Conservation (phyloP, 2,113 vertebrate genomes). For the Micronycteris hirsuta region DNA sequence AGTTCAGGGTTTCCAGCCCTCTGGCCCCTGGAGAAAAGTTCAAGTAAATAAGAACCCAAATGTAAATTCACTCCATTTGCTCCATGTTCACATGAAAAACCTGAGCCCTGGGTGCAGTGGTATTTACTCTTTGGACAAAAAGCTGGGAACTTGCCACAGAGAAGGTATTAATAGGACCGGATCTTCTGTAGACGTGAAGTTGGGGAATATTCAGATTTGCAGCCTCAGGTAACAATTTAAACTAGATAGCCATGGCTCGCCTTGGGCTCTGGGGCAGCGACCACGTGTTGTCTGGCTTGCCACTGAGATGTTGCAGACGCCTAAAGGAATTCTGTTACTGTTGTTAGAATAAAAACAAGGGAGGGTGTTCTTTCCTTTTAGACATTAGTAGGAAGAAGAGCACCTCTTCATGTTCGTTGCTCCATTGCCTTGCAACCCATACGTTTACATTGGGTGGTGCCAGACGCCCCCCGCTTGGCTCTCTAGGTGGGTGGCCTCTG, state of each 20-base stretch:
- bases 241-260: not conserved
- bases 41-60: too few relatives aligned
- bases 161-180: not conserved
- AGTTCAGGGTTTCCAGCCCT: not conserved
- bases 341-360: not conserved
- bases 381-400: not conserved
- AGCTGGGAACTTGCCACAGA: not conserved
- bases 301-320: not conserved
- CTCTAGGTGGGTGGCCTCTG: slow-evolving; percentile 46
- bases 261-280: not conserved
- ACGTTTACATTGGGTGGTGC: rapidly evolving
- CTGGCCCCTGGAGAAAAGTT: not conserved
- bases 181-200: not conserved
- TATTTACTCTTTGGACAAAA: not conserved
- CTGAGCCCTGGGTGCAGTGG: not conserved
- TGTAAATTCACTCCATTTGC: not conserved
- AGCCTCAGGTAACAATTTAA: not conserved
- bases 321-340: not conserved
- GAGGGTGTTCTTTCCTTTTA: not conserved
- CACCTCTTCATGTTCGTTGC: rapidly evolving
- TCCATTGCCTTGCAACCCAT: not conserved
- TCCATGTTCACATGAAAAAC: not conserved
- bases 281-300: not conserved
- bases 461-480: not conserved
- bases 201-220: not conserved